Evolutionary conservation across 2,888 invertebrate genomes (phyloP).

Genomic region (Allophyes oxyacanthae): DNA sequence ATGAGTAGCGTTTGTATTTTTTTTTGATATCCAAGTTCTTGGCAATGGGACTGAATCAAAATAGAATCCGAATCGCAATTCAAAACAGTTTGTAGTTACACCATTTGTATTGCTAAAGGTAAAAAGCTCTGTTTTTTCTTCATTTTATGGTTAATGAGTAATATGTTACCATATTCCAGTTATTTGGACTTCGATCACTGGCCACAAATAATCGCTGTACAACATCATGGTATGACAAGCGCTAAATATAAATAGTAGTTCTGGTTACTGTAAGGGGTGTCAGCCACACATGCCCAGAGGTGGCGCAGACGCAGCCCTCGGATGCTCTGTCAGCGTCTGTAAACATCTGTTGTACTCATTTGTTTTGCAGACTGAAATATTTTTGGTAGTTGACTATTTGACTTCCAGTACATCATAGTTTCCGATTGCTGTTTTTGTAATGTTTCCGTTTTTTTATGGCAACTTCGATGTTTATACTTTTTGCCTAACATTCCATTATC

Average conservation of each 20-base stretch:
- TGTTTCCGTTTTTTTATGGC: background rate
- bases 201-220: slow-evolving; percentile 62
- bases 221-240: slow-evolving; percentile 60
- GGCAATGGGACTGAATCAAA: no score
- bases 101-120: no score
- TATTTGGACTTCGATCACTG: slow-evolving; percentile 30
- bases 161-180: slow-evolving; percentile 10
- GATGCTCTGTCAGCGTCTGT: slow-evolving; percentile 59
- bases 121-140: background rate
- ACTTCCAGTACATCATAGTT: background rate
- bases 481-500: slow-evolving; percentile 7
- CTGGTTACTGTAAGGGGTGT: slow-evolving; percentile 73
- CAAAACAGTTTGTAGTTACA: no score
- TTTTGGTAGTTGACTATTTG: slow-evolving; percentile 20
- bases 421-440: background rate
- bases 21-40: no score
- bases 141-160: slow-evolving; percentile 7
- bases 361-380: slow-evolving; percentile 47
- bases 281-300: slow-evolving; percentile 64
- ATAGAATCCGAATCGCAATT: no score
- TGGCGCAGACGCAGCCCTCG: slow-evolving; percentile 68
- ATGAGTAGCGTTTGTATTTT: no score
- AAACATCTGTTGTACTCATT: slow-evolving; percentile 61
- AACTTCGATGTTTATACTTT: slow-evolving; percentile 5
- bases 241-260: slow-evolving; percentile 68